phyloP scores from a whole-genome alignment of 2,113 vertebrate genomes.

The Mirza zaza region DNA sequence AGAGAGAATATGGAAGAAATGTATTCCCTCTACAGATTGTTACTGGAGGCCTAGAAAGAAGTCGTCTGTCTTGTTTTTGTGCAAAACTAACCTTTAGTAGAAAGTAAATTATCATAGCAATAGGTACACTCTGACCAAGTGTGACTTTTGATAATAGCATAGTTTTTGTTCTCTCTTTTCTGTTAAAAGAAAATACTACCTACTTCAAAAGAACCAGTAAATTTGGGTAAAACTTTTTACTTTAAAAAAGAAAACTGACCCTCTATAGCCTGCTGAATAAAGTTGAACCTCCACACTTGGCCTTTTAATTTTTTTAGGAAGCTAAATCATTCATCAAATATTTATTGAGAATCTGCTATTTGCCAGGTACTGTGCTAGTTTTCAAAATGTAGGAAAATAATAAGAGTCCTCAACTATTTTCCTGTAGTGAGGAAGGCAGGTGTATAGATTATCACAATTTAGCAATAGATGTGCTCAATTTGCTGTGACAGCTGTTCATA shows the following conservation, averaged over 20 bases:
- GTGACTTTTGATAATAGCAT: constrained; percentile 15
- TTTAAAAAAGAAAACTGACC: neutral
- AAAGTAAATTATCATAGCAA: neutral
- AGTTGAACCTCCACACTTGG: neutral
- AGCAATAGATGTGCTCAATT: accelerated
- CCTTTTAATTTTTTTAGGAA: neutral
- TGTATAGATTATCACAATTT: too few species aligned
- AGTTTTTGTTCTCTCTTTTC: constrained; percentile 21
- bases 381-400: neutral
- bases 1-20: neutral
- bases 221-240: neutral
- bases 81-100: neutral
- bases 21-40: neutral
- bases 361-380: neutral
- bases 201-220: neutral
- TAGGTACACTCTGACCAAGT: neutral
- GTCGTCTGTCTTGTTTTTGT: constrained; percentile 19
- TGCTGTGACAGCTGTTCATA: neutral
- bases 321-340: neutral
- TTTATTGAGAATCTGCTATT: neutral
- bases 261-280: neutral
- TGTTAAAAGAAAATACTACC: neutral
- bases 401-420: neutral
- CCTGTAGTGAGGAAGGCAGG: neutral
- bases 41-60: neutral